Conservation (phyloP, 2,888 invertebrate species). For the Auanema freiburgensis region DNA sequence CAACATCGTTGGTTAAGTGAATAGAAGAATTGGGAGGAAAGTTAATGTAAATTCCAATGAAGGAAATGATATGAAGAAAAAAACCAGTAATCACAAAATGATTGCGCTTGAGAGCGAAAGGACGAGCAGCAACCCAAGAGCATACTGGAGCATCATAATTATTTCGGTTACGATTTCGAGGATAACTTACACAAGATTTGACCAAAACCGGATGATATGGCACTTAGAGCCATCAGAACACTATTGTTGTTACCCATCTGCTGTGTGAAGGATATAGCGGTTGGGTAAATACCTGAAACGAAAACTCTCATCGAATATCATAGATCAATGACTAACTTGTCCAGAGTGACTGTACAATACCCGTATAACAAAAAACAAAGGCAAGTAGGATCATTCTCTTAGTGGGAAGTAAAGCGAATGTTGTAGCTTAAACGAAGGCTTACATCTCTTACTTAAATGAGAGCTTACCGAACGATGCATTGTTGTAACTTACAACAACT, state of each 20-base stretch:
- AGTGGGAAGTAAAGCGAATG: neutral
- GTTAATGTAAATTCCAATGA: too few relatives aligned
- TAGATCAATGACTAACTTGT: neutral
- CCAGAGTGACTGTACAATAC: constrained; percentile 6
- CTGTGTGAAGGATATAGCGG: constrained; percentile 17
- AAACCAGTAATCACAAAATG: too few relatives aligned
- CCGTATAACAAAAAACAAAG: constrained; percentile 4
- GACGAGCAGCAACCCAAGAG: constrained; percentile 5
- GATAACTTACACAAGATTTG: constrained; percentile 14
- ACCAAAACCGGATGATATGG: constrained; percentile 16
- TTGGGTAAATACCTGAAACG: constrained; percentile 19
- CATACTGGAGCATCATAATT: constrained; percentile 11
- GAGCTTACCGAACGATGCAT: too few relatives aligned
- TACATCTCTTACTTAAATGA: too few relatives aligned
- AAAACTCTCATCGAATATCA: neutral
- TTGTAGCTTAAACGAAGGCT: neutral
- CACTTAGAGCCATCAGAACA: constrained; percentile 11
- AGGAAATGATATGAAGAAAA: too few relatives aligned
- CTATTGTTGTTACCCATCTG: constrained; percentile 6
- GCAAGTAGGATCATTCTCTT: constrained; percentile 1
- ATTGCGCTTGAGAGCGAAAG: too few relatives aligned
- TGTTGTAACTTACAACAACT: too few relatives aligned
- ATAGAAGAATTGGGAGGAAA: too few relatives aligned
- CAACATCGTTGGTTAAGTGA: too few relatives aligned
- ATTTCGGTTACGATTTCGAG: neutral